Evolutionary conservation across 2,113 vertebrate species (phyloP), one percentile per base, ranked within the genome.

Genomic region (Canis aureus): DNA sequence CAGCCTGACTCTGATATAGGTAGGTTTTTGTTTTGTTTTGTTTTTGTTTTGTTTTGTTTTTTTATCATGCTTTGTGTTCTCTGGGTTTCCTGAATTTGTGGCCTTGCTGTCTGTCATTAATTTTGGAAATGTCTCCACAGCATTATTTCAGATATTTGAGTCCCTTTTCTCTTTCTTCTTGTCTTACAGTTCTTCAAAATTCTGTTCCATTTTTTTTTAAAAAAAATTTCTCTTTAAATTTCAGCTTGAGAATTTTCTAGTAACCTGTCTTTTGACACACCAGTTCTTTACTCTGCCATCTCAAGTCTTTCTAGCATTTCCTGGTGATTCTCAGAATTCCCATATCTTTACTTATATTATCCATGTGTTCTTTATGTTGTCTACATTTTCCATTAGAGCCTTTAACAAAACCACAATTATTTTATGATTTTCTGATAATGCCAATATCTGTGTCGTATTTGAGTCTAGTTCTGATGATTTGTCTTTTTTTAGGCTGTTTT

Each of bases 341-440:
- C 7, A 60, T 80, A 10, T 87, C 22, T 89, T 29, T 71, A 53
- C 3, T 74, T 97, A 8, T 66, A 53, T 67, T 74, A 88, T 67
- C 79, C 38, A 57, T 78, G 8, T 90, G 5, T 66, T 73, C 35
- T 85, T 87, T 3, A 32, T 73, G 59, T 91, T 93, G 19, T 35
- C 64, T 86, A 8, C 3, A 53, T 80, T 89, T 86, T 86, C 49
- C 16, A 27, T 53, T 83, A 67, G 35, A 62, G 1, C 11, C 22
- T 9, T 78, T 78, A 79, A 79, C 11, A 43, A 60, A 60, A 57
- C 74, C 16, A 59, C 35, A 20, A 15, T 62, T 94, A 82, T 86
- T 94, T 76, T 64, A 86, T 89, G 91, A 78, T 51, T 32, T 95
- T 87, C n/a, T 60, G 57, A 8, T 89, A 59, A 82, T 32, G 78